Base-by-base conservation (phyloP, 2,113 vertebrate genomes). In the Donacobius atricapilla region DNA sequence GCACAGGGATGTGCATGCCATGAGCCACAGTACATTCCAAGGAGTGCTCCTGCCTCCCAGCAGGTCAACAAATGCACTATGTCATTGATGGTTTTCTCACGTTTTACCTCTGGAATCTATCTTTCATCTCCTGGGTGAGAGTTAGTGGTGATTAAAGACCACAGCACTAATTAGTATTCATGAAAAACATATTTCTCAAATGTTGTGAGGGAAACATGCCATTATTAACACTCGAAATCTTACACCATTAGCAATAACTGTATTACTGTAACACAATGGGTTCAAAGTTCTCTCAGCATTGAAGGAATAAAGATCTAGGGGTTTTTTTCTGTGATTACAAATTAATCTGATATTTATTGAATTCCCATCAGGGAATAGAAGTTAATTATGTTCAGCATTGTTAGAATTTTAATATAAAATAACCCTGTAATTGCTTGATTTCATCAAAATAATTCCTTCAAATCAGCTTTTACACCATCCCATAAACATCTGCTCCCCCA, bases 401-500 rank as follows among this genome's bases (percentile, higher is more conserved):
- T 35, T 87, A 31, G 56, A 85, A 89, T 94, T 94, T 94, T 90
- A 89, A 91, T 93, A 65, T 31, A 85, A 96, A 96, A 85, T 84
- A 93, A 80, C 77, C 53, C 37, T 25, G 23, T 77, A 89, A 91
- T 79, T 95, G 91, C 91, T 93, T 88, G 86, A 96, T 95, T 91
- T 91, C 85, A 94, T 95, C 95, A 91, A 88, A 96, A 94, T 93
- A 94, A 95, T 92, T 94, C 87, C 69, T 65, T 76, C 68, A 73
- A 90, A 95, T 90, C 93, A 94, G 95, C 69, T 97, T 97, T 94
- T 77, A 50, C 76, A 76, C 35, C 53, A 87, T 80, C 42, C 44
- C 83, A 65, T 88, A 88, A 96, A 91, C 96, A 97, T 95, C 97
- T 96, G 96, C 72, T 96, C 48, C 47, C 94, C 89, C 95, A 97